phyloP scores from a whole-genome alignment of 2,797 vertebrate species.

The Eupleurogrammus muticus region DNA sequence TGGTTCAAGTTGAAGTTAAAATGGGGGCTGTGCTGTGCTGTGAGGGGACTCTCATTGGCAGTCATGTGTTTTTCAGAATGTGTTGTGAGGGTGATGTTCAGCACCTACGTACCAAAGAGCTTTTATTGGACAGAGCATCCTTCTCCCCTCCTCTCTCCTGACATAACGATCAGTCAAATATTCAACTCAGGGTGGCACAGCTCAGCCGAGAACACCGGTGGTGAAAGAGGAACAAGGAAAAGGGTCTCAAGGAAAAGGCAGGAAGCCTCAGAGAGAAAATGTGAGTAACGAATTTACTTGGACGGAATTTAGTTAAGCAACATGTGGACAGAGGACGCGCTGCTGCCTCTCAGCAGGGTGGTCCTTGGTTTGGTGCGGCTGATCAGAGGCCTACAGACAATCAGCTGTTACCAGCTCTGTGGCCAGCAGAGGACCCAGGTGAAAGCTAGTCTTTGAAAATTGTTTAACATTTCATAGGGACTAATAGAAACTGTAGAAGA shows the following conservation, averaged over 20 bases:
- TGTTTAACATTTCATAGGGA: background rate
- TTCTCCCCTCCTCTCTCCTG: slow-evolving; percentile 54
- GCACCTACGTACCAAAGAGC: slow-evolving; percentile 75
- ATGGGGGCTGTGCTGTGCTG: background rate
- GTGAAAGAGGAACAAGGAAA: slow-evolving; percentile 7
- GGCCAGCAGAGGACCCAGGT: slow-evolving; percentile 6
- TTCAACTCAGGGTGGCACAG: background rate
- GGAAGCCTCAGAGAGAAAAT: slow-evolving; percentile 13
- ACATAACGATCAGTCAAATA: slow-evolving; percentile 27
- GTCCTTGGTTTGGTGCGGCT: background rate
- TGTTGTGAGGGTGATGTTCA: slow-evolving; percentile 68
- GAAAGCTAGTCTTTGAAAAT: background rate
- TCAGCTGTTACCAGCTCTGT: background rate
- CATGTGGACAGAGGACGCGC: background rate
- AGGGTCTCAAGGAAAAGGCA: background rate
- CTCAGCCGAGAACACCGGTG: slow-evolving; percentile 19
- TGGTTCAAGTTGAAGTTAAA: background rate
- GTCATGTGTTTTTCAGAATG: slow-evolving; percentile 78
- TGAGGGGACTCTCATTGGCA: slow-evolving; percentile 8
- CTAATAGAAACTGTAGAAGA: background rate
- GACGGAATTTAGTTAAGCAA: slow-evolving; percentile 1
- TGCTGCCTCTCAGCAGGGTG: background rate
- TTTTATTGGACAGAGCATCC: slow-evolving; percentile 48
- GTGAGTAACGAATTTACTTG: slow-evolving; percentile 54
- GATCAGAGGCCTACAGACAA: background rate